These are phyloP conservation scores for Spheniscus humboldti DNA, from an alignment of 2,797 vertebrate genomes.

Conservation along the genomic window DNA sequence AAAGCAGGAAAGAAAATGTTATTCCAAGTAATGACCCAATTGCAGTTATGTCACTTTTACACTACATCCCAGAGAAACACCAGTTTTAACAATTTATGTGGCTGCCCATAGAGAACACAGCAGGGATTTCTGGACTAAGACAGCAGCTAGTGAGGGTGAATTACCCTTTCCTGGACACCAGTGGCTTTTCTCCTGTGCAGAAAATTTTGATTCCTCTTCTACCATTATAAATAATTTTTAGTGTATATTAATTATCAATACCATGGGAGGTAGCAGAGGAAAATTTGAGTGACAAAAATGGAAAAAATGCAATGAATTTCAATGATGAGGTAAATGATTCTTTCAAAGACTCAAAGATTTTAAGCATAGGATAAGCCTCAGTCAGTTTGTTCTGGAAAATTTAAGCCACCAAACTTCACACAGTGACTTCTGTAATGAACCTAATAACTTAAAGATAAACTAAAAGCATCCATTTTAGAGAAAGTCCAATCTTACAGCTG, in stretches of 20 bases:
- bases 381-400: neutral
- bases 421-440: neutral
- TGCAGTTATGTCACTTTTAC: neutral
- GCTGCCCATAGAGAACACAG: neutral
- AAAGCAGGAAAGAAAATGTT: neutral
- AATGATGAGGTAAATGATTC: neutral
- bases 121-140: neutral
- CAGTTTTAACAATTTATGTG: neutral
- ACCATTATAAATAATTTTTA: neutral
- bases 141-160: neutral
- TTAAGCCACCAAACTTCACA: neutral
- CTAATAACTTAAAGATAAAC: slow-evolving; percentile 18
- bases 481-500: neutral
- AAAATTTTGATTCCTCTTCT: neutral
- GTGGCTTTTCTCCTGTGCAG: neutral
- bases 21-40: neutral
- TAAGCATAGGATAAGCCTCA: neutral
- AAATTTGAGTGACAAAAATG: neutral
- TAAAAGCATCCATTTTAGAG: slow-evolving; percentile 10
- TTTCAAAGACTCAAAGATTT: neutral
- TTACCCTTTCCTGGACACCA: neutral
- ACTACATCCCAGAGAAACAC: neutral
- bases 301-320: neutral
- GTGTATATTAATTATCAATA: neutral
- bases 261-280: neutral